Conservation (phyloP, 1,140 invertebrate genomes). For the Colletes latitarsis region DNA sequence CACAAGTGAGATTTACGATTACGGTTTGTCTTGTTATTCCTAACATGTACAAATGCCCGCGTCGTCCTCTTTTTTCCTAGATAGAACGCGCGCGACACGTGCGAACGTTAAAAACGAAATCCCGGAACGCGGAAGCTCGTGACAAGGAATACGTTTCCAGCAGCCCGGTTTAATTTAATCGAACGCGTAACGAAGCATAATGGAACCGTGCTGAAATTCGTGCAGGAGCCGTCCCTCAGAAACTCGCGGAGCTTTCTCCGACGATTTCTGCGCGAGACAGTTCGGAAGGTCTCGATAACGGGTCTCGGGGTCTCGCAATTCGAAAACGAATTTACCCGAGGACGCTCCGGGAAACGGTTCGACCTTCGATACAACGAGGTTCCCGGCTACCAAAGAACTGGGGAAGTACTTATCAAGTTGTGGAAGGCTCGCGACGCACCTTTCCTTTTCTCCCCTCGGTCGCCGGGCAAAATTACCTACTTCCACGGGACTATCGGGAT, state of each 20-base stretch:
- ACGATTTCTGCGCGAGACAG: slow-evolving; percentile 26
- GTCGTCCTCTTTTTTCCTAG: no score
- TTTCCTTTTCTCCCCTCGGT: slow-evolving; percentile 10
- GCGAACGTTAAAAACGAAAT: no score
- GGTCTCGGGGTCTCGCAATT: slow-evolving; percentile 1
- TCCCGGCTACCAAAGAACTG: slow-evolving; percentile 14
- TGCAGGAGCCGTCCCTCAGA: not conserved
- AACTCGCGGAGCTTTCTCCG: not conserved
- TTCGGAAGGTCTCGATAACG: slow-evolving; percentile 9
- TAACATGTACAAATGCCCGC: no score
- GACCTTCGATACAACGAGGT: slow-evolving; percentile 38
- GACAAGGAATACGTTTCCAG: not conserved
- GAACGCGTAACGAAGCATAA: not conserved
- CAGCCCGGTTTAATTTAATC: not conserved
- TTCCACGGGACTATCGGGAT: slow-evolving; percentile 65
- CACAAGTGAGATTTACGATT: no score
- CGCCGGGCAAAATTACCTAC: slow-evolving; percentile 64
- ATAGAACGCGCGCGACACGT: no score
- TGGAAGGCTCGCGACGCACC: slow-evolving; percentile 20
- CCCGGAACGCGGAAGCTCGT: no score
- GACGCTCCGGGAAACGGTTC: slow-evolving; percentile 19
- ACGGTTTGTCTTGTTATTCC: no score
- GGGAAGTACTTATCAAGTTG: slow-evolving; percentile 51
- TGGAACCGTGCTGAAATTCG: not conserved
- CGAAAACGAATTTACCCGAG: slow-evolving; percentile 38